These are phyloP conservation scores for Lampris incognitus DNA, from an alignment of 2,113 vertebrate species.

Conservation along the genomic window DNA sequence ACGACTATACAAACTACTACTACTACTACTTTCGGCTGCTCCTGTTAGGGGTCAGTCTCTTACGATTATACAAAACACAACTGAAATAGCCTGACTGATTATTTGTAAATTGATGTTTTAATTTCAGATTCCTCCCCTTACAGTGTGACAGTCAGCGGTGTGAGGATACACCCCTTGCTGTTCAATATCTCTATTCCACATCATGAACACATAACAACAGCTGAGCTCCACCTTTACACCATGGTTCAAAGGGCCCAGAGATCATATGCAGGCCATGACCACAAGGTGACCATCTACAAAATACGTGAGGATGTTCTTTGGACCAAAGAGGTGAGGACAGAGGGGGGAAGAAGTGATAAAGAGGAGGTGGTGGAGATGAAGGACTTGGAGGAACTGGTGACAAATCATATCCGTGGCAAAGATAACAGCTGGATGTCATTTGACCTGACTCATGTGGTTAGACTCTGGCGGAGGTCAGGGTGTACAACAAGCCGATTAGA, in stretches of 20 bases:
- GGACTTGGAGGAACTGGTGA: constrained; percentile 83
- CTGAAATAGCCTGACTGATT: constrained; percentile 16
- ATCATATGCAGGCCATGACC: constrained; percentile 79
- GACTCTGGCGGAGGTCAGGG: constrained; percentile 85
- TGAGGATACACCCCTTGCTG: constrained; percentile 87
- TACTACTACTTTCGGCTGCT: too few species aligned
- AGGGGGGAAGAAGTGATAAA: constrained; percentile 64
- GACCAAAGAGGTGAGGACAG: constrained; percentile 64
- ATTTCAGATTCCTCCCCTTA: constrained; percentile 87
- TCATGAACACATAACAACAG: constrained; percentile 88
- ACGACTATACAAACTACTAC: too few species aligned
- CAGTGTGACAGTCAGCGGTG: constrained; percentile 75
- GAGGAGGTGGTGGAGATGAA: constrained; percentile 65
- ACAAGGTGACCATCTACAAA: constrained; percentile 91
- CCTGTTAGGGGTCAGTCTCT: neutral
- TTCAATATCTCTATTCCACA: constrained; percentile 94
- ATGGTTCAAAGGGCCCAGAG: constrained; percentile 83
- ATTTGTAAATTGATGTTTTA: constrained; percentile 46
- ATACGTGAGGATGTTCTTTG: constrained; percentile 63
- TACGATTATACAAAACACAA: constrained; percentile 13
- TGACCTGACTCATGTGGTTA: constrained; percentile 88
- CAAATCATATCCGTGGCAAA: constrained; percentile 84
- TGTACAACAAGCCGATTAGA: constrained; percentile 85
- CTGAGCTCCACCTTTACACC: constrained; percentile 91
- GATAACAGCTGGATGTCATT: constrained; percentile 94